Evolutionary conservation across 2,888 invertebrate species (phyloP), one percentile per base, ranked within the genome.

Genomic region (Myathropa florea): DNA sequence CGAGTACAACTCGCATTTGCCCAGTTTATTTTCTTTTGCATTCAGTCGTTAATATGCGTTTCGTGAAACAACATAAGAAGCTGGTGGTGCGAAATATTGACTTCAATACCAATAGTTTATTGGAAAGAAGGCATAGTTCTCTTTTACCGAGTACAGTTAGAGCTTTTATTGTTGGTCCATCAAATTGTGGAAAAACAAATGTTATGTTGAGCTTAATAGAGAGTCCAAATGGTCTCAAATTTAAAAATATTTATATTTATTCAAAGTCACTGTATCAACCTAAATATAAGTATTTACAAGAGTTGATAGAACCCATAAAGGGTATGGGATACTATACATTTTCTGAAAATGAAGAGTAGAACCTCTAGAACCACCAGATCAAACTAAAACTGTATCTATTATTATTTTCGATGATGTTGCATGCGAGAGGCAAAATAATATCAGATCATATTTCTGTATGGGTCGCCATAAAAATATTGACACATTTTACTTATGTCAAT

Each of bases 351-450:
- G 75, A 71, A 60, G 57, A 88, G n/a, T n/a, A n/a, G n/a, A n/a
- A n/a, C n/a, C n/a, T 53, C 78, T 88, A 55, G 21, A 87, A 67
- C 7, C 36, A 46, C 75, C 72, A 26, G 76, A 67, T 46, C 36
- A 76, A 88, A 90, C 90, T 3, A 88, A 88, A 88, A 60, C 63
- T 75, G 89, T 90, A 88, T 91, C 90, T 10, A 88, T 92, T 18
- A 89, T 92, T 81, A 90, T 92, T 64, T 92, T 92, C 84, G 91
- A 92, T 88, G 91, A 92, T 89, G 89, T 92, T 23, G 89, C 90
- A 21, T 91, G 90, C 55, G 91, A 90, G 12, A 90, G 90, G 67
- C 90, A 90, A 79, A 83, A 89, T 59, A 89, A 88, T 59, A 89
- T 91, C 3, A 83, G 89, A 76, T 75, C 78, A 4, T 90, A 88